Percentiles rank a stretch among this genome's conserved stretches.
Evolutionary conservation across 1,140 invertebrate genomes (phyloP).

Genomic region (Andricus grossulariae): DNA sequence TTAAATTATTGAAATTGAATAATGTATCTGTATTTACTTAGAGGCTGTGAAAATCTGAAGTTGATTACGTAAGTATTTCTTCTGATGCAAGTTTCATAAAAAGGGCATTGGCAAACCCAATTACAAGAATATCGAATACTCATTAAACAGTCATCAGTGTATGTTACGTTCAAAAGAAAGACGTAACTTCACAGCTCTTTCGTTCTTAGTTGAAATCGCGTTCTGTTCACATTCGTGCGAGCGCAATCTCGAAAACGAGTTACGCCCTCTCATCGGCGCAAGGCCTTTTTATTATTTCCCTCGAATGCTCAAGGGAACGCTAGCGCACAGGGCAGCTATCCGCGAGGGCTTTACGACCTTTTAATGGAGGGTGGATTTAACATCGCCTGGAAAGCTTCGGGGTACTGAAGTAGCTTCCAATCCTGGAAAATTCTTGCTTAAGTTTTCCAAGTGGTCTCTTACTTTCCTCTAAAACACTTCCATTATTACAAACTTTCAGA

Average conservation of each 20-base stretch:
- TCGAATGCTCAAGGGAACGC: constrained; percentile 5
- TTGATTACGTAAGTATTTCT: not conserved
- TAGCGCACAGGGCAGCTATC: constrained; percentile 19
- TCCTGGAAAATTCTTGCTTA: constrained; percentile 5
- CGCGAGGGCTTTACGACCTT: constrained; percentile 22
- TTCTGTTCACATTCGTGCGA: constrained; percentile 14
- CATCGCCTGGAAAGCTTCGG: constrained; percentile 24
- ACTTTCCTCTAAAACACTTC: not conserved
- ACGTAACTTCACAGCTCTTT: constrained; percentile 8
- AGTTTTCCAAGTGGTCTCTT: constrained; percentile 15
- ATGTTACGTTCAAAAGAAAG: not conserved
- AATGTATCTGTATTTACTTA: no score
- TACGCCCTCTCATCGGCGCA: constrained; percentile 9
- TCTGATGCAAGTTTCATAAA: not conserved
- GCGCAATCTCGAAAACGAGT: constrained; percentile 14
- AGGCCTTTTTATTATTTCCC: constrained; percentile 29
- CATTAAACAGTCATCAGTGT: constrained; percentile 16
- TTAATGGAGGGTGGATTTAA: constrained; percentile 26
- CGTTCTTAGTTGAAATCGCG: constrained; percentile 1
- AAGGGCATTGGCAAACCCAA: not conserved
- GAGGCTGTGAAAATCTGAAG: no score
- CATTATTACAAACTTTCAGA: not conserved
- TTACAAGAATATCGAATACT: not conserved
- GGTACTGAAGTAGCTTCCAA: constrained; percentile 17
- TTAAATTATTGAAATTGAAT: no score